A percentile compares a stretch with the other conserved stretches of the same genome.
These are phyloP conservation scores for Takifugu bimaculatus DNA, from an alignment of 2,113 vertebrate species.

Conservation along the genomic window DNA sequence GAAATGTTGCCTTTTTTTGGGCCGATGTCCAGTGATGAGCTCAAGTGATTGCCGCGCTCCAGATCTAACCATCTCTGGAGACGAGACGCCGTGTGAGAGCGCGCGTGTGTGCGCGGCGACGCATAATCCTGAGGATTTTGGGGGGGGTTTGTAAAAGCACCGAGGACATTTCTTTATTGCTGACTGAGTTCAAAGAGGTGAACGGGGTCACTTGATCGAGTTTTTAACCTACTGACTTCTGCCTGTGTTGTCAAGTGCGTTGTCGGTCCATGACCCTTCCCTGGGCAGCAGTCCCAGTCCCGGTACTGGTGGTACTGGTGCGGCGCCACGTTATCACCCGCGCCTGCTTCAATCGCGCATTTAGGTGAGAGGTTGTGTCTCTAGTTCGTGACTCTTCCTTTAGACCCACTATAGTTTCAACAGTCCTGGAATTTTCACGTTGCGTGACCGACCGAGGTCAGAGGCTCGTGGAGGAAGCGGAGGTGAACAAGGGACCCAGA, in stretches of 20 bases:
- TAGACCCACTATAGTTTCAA: neutral
- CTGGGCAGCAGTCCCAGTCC: constrained; percentile 33
- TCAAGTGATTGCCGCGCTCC: constrained; percentile 50
- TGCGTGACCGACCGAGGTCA: neutral
- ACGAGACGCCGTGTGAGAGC: constrained; percentile 13
- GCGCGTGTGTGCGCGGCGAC: constrained; percentile 7
- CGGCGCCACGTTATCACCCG: constrained; percentile 56
- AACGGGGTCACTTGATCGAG: neutral
- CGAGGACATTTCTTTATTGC: neutral
- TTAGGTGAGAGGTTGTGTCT: constrained; percentile 33
- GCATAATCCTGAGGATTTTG: constrained; percentile 34
- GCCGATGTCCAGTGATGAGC: constrained; percentile 54
- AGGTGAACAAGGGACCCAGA: constrained; percentile 8
- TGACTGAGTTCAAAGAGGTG: constrained; percentile 14
- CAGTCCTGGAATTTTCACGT: neutral
- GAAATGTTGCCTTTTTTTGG: constrained; percentile 70
- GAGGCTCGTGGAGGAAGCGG: neutral
- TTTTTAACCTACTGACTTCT: constrained; percentile 23
- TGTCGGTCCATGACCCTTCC: constrained; percentile 42
- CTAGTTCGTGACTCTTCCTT: neutral
- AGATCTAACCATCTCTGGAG: constrained; percentile 63
- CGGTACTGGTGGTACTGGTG: constrained; percentile 36
- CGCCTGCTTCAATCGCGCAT: constrained; percentile 42
- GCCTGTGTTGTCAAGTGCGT: constrained; percentile 44
- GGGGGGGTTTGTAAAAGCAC: too few species aligned